These are phyloP conservation scores for Helicorthomorpha holstii DNA, from an alignment of 1,140 invertebrate species.

Conservation along the genomic window DNA sequence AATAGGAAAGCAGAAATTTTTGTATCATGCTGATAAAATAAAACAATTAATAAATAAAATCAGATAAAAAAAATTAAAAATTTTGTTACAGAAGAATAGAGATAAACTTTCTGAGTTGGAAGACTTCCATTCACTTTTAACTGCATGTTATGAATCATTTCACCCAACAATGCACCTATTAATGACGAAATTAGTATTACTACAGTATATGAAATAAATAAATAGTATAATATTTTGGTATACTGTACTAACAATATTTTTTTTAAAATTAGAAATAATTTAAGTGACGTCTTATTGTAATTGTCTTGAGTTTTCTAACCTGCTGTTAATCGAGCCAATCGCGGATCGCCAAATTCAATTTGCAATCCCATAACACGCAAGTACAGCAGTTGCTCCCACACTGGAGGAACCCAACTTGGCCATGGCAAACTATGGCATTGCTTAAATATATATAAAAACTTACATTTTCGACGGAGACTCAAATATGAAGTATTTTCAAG, in stretches of 20 bases:
- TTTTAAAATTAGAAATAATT: not conserved
- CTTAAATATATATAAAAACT: not conserved
- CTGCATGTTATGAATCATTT: conserved; percentile 4
- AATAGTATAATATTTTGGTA: not conserved
- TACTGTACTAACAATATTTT: not conserved
- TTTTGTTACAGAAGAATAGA: not conserved
- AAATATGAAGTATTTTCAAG: not conserved
- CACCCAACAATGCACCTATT: not conserved
- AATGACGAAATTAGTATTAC: not conserved
- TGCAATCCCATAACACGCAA: not conserved
- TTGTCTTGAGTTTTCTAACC: not conserved
- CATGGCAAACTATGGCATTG: not conserved
- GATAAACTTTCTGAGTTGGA: not conserved
- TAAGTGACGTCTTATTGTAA: not conserved
- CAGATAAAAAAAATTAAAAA: not conserved
- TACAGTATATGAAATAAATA: not conserved
- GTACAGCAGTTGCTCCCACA: not conserved
- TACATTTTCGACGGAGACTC: not conserved
- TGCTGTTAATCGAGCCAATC: not conserved
- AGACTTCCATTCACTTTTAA: not conserved
- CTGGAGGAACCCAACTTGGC: not conserved
- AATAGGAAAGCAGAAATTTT: not conserved
- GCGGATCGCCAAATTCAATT: not conserved
- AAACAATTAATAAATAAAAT: not conserved
- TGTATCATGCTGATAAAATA: not conserved